Percentiles rank a stretch among this genome's conserved stretches.
phyloP scores from a whole-genome alignment of 30 jellyfish, hydroid and myxozoan genomes.

The Cassiopea andromeda region DNA sequence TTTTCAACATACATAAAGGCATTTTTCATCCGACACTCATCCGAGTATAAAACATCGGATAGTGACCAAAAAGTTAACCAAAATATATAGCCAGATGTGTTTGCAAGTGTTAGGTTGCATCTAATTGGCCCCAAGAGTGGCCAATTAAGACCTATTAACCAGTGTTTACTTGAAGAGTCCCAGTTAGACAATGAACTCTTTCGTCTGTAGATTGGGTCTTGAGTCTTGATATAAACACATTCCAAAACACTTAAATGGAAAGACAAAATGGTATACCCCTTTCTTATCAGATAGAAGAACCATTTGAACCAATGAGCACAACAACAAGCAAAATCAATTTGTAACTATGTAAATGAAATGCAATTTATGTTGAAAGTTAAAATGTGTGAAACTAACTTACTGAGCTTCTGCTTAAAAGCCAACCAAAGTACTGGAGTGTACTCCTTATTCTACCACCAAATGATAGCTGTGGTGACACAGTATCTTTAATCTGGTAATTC shows the following conservation, averaged over 20 bases:
- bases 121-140: too few species aligned
- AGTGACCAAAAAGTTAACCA: background rate
- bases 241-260: too few species aligned
- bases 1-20: background rate
- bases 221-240: too few species aligned
- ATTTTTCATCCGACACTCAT: background rate
- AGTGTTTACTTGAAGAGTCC: too few species aligned
- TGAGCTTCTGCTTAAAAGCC: slow-evolving; percentile 37
- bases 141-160: too few species aligned
- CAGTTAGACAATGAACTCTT: too few species aligned
- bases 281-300: too few species aligned
- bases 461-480: background rate
- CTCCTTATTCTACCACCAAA: background rate
- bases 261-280: too few species aligned
- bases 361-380: background rate
- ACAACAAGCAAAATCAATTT: too few species aligned
- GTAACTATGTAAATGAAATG: background rate
- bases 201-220: too few species aligned
- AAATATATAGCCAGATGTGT: background rate
- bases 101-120: too few species aligned
- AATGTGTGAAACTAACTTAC: background rate
- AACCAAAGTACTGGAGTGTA: slow-evolving; percentile 33
- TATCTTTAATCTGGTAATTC: background rate
- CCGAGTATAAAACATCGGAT: background rate
- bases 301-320: too few species aligned